Evolutionary conservation across 2,113 vertebrate species (phyloP).

Genomic region (Mastomys natalensis): DNA sequence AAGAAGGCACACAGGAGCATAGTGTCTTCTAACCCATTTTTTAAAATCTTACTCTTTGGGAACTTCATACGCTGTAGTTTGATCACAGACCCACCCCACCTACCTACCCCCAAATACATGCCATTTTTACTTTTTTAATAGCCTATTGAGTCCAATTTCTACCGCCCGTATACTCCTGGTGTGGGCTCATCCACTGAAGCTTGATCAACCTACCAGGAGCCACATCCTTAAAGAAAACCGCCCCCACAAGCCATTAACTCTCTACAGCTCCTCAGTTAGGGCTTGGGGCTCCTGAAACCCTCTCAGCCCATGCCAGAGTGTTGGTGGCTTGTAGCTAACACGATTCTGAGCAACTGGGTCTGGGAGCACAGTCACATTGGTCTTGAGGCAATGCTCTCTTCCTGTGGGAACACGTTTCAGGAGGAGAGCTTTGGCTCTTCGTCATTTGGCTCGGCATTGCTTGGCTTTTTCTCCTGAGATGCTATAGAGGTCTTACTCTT

Average conservation of each 20-base stretch:
- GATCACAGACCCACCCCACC: background rate
- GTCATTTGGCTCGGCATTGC: background rate
- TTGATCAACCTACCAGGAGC: background rate
- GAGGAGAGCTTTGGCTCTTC: background rate
- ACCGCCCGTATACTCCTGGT: background rate
- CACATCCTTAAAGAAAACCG: background rate
- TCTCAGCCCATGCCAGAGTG: background rate
- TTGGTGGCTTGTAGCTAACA: background rate
- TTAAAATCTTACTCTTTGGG: no score
- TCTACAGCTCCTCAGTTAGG: background rate
- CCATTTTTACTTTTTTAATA: background rate
- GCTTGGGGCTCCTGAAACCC: background rate
- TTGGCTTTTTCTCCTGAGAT: background rate
- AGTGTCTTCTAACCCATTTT: background rate
- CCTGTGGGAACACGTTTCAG: background rate
- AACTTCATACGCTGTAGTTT: background rate
- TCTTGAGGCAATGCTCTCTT: background rate
- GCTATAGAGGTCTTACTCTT: background rate
- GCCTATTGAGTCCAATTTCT: background rate
- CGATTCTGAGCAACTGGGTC: background rate
- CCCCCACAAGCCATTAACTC: background rate
- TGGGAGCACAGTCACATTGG: fast-evolving
- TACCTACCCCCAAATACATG: background rate
- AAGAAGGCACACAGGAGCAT: background rate
- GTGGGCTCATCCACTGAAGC: background rate